Evolutionary conservation across 2,888 invertebrate genomes (phyloP), one percentile per base, ranked within the genome.

Genomic region (Himalopsyche tibetana): DNA sequence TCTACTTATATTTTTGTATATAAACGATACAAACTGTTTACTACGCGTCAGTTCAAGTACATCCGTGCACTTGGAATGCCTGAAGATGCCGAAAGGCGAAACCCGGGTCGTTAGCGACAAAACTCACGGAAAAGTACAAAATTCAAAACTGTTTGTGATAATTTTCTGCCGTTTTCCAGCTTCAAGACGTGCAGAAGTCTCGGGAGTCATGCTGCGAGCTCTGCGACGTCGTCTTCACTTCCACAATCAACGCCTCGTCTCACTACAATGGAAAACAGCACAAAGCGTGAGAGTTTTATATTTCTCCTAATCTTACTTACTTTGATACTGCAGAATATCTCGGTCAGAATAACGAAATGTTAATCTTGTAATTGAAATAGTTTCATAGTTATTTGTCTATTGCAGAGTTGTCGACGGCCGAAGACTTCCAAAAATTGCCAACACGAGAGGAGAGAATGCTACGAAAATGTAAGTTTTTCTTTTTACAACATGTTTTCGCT

Each of bases 261-360:
- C 94, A 94, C 89, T 92, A 94, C 83, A 89, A 91, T 4, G 94
- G 94, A 38, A 92, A 91, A 87, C 90, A 91, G 5, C 94, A 94
- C 90, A 90, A 91, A 55, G 89, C 92, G 93, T 92, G 91, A 91
- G 91, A 90, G 86, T 51, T 40, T 82, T 2, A 45, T 45, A 45
- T 45, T 45, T 45, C 11, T 9, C 45, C 11, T 45, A 45, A 45
- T 5, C 11, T 11, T 45, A 45, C 11, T 11, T 11, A 40, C 40
- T 40, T 40, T 1, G 40, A 6, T 40, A 5, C 1, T 40, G 40
- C 6, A 40, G 40, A 40, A 40, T 6, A 40, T 40, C 0, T 40
- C 40, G 40, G 40, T 40, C 45, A 45, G 45, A 45, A 45, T 17
- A 63, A 69, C 19, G 6, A 17, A 74, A 55, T 80, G 80, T 82